These are phyloP conservation scores for Eupithecia pulchellata DNA, from an alignment of 2,888 invertebrate species.

Conservation along the genomic window DNA sequence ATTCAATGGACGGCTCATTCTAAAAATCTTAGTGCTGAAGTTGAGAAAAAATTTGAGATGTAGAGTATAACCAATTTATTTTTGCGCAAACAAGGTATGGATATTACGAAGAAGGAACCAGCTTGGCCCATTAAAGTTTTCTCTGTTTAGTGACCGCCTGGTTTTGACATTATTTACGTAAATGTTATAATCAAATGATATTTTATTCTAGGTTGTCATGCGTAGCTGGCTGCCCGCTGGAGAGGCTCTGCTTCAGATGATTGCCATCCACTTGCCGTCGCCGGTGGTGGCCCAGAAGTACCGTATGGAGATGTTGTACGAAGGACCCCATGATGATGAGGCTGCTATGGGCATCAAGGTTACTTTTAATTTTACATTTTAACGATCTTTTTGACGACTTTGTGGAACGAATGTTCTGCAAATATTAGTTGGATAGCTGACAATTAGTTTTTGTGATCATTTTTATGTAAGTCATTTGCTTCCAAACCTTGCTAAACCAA, in stretches of 20 bases:
- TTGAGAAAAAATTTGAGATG: too few species aligned
- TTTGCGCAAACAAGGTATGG: background rate
- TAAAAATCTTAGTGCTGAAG: too few species aligned
- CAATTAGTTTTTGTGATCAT: background rate
- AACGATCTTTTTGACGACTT: background rate
- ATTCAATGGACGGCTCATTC: background rate
- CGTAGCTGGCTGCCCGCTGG: constrained; percentile 99
- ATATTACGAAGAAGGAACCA: background rate
- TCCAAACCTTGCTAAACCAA: too few species aligned
- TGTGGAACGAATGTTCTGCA: too few species aligned
- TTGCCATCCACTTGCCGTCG: constrained; percentile 99
- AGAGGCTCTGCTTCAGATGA: constrained; percentile 99
- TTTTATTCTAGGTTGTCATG: constrained; percentile 92
- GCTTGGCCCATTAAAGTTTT: background rate
- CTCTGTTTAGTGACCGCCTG: background rate
- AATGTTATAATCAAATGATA: too few species aligned
- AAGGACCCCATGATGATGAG: constrained; percentile 98
- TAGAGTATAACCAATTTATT: too few species aligned
- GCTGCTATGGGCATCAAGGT: constrained; percentile 95
- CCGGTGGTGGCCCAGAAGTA: constrained; percentile 99
- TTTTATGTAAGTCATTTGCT: too few species aligned
- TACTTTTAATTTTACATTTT: constrained; percentile 16
- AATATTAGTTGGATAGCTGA: background rate
- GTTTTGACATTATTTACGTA: background rate
- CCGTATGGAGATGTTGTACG: constrained; percentile 99